Evolutionary conservation across 2,797 vertebrate species (phyloP), one percentile per base, ranked within the genome.

Genomic region (Megalops cyprinoides): DNA sequence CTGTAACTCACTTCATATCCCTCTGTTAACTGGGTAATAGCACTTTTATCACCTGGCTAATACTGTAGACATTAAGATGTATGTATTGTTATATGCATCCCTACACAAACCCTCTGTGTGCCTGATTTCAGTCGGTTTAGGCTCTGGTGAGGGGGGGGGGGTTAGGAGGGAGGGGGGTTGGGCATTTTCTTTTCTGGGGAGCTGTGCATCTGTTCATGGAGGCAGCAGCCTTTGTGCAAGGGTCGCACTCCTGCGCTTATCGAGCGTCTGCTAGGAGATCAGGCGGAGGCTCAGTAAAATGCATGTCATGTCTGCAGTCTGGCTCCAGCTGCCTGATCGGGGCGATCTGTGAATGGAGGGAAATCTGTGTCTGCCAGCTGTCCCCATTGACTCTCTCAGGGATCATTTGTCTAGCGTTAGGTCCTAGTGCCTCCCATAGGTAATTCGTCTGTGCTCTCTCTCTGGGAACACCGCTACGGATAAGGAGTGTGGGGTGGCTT

Each of bases 281-380:
- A 44, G 55, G 46, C 74, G 79, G 83, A 42, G 77, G 83, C 79
- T 87, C 74, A 74, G 81, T 85, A 84, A 86, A 87, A 88, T 87
- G 86, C 88, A 87, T 86, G 87, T 89, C 84, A 87, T 89, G 86
- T 88, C 88, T 88, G 83, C 85, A 86, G 86, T 85, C 88, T 85
- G 83, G 87, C 87, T 87, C 82, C 86, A 88, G 84, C 85, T 84
- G 86, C 85, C 85, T 62, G 84, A 87, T 86, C 84, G 81, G 86
- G 81, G 80, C 76, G 49, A 74, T 81, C 79, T 74, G 55, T 80
- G 82, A 83, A 76, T 71, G 82, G 69, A 58, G 73, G 84, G 82
- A 86, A 85, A 84, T 85, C 82, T 85, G 79, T 83, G 85, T 85
- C 86, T 87, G 85, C 88, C 88, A 89, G 85, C 88, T 89, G 87